phyloP scores from a whole-genome alignment of 2,888 invertebrate genomes.

The Ganaspis brasiliensis region DNA sequence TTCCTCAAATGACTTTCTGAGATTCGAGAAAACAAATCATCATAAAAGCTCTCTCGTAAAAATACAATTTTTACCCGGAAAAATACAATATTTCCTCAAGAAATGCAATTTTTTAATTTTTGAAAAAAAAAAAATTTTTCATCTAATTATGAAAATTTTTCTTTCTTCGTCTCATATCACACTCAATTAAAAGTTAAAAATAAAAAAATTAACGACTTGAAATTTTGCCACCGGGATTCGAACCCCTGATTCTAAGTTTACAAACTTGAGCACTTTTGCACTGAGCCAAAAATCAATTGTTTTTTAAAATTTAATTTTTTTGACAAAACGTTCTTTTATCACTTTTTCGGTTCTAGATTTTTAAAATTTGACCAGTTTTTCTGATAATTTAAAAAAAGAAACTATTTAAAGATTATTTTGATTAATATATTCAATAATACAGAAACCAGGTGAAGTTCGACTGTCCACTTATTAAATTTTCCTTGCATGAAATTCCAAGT shows the following conservation, averaged over 20 bases:
- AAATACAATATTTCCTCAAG: neutral
- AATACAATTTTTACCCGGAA: neutral
- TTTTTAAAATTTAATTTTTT: neutral
- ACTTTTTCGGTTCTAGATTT: no score
- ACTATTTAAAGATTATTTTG: no score
- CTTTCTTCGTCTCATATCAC: no score
- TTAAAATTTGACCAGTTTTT: no score
- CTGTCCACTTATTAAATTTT: slow-evolving; percentile 79
- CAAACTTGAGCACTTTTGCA: neutral
- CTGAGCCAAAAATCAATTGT: neutral
- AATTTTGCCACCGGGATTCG: slow-evolving; percentile 1
- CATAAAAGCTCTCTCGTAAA: slow-evolving; percentile 3
- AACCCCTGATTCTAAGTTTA: neutral
- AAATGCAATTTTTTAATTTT: no score
- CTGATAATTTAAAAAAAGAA: no score
- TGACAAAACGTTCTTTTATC: neutral
- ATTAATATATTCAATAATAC: no score
- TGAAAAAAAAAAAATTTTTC: slow-evolving; percentile 5
- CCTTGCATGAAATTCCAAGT: slow-evolving; percentile 75
- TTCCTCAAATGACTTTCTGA: slow-evolving; percentile 9
- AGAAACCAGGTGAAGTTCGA: slow-evolving; percentile 48
- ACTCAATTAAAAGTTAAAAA: neutral
- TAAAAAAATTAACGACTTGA: neutral
- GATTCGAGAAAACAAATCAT: slow-evolving; percentile 26
- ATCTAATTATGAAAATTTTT: no score